phyloP scores from a whole-genome alignment of 2,113 vertebrate species.

The Trematomus loennbergii region DNA sequence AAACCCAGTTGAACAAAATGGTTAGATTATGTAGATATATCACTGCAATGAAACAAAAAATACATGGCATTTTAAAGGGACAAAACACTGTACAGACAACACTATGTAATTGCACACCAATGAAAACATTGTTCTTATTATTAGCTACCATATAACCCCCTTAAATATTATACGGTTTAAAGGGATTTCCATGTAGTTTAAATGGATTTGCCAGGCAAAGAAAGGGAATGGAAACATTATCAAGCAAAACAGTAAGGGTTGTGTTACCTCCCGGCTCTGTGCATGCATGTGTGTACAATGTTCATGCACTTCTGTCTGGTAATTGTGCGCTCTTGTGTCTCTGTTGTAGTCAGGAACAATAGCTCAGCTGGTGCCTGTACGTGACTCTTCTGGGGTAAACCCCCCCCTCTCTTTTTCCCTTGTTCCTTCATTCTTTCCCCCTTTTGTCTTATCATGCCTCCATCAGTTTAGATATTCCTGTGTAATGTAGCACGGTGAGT shows the following conservation, averaged over 20 bases:
- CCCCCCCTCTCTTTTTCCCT: slow-evolving; percentile 28
- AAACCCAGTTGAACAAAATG: background rate
- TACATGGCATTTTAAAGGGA: too few species aligned
- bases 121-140: too few species aligned
- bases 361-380: slow-evolving; percentile 52
- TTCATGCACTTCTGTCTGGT: slow-evolving; percentile 41
- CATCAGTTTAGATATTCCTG: slow-evolving; percentile 15
- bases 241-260: slow-evolving; percentile 36
- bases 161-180: too few species aligned
- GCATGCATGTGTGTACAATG: slow-evolving; percentile 35
- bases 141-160: too few species aligned
- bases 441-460: slow-evolving; percentile 28
- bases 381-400: slow-evolving; percentile 7
- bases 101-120: too few species aligned
- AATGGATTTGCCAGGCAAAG: background rate
- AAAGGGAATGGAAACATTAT: slow-evolving; percentile 5
- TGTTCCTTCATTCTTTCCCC: slow-evolving; percentile 34
- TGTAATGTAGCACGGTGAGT: background rate
- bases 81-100: too few species aligned
- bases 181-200: too few species aligned
- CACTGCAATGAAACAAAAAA: too few species aligned
- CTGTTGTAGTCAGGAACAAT: slow-evolving; percentile 51
- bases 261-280: slow-evolving; percentile 20
- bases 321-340: slow-evolving; percentile 38
- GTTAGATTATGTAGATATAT: too few species aligned